phyloP scores from a whole-genome alignment of 2,888 invertebrate species.

The Nycteola revayana region DNA sequence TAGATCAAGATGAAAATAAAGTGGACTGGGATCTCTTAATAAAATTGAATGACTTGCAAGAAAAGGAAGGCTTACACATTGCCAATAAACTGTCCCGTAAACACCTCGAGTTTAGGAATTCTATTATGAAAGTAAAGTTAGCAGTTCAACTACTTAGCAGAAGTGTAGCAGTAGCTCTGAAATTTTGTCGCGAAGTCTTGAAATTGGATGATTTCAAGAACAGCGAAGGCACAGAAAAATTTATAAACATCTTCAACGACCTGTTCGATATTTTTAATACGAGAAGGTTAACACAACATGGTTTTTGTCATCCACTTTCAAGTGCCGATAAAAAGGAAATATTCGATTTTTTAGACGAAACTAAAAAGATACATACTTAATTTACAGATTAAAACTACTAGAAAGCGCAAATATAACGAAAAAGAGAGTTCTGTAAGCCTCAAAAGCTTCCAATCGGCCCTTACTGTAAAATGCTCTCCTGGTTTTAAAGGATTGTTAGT shows the following conservation, averaged over 20 bases:
- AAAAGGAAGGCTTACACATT: neutral
- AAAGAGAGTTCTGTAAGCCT: too few species aligned
- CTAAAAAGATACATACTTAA: too few species aligned
- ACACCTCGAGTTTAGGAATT: neutral
- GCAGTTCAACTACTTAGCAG: conserved; percentile 3
- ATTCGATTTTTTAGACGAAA: too few species aligned
- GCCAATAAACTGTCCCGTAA: conserved; percentile 1
- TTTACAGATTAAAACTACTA: too few species aligned
- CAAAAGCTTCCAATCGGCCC: neutral
- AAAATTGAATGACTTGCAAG: conserved; percentile 3
- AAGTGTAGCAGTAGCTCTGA: too few species aligned
- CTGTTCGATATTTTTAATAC: conserved; percentile 1
- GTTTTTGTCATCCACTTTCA: too few species aligned
- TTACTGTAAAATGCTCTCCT: too few species aligned
- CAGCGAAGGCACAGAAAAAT: neutral
- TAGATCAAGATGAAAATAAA: conserved; percentile 8
- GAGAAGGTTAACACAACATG: too few species aligned
- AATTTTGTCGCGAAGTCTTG: neutral
- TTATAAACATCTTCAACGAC: conserved; percentile 2
- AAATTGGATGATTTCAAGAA: neutral
- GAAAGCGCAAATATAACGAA: too few species aligned
- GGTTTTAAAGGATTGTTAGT: conserved; percentile 1
- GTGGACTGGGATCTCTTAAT: conserved; percentile 4
- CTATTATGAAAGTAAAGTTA: conserved; percentile 2
- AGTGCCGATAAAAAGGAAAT: too few species aligned